Evolutionary conservation across 2,888 invertebrate genomes (phyloP).

Genomic region (Cabera pusaria): DNA sequence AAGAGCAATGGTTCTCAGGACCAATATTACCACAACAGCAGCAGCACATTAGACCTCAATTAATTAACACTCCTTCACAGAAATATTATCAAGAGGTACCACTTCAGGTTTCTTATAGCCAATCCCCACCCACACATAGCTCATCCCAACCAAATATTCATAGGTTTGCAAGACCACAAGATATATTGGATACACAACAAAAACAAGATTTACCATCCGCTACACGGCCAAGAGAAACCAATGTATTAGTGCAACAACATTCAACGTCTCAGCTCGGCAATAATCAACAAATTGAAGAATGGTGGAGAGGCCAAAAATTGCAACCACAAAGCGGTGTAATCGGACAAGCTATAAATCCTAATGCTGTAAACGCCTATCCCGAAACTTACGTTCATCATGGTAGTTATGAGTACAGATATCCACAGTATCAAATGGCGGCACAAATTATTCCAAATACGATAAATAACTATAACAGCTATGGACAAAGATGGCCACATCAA

Average conservation of each 20-base stretch:
- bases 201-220: not conserved
- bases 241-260: conserved; percentile 3
- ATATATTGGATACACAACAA: not conserved
- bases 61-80: too few species aligned
- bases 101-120: not conserved
- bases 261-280: not conserved
- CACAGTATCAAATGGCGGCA: conserved; percentile 2
- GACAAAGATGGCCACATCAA: conserved; percentile 1
- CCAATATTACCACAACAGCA: too few species aligned
- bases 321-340: not conserved
- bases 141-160: not conserved
- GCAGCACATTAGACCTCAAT: too few species aligned
- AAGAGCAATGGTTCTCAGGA: too few species aligned
- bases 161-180: conserved; percentile 1
- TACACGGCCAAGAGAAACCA: conserved; percentile 7
- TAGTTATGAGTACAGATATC: conserved; percentile 1
- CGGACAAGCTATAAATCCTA: not conserved
- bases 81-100: too few species aligned
- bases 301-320: conserved; percentile 5
- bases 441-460: not conserved
- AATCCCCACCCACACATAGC: too few species aligned
- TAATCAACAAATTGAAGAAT: not conserved
- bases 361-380: not conserved
- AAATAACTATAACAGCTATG: not conserved
- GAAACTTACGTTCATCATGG: conserved; percentile 1